Evolutionary conservation across 2,888 invertebrate species (phyloP), one percentile per base, ranked within the genome.

Genomic region (Epicampocera succincta): DNA sequence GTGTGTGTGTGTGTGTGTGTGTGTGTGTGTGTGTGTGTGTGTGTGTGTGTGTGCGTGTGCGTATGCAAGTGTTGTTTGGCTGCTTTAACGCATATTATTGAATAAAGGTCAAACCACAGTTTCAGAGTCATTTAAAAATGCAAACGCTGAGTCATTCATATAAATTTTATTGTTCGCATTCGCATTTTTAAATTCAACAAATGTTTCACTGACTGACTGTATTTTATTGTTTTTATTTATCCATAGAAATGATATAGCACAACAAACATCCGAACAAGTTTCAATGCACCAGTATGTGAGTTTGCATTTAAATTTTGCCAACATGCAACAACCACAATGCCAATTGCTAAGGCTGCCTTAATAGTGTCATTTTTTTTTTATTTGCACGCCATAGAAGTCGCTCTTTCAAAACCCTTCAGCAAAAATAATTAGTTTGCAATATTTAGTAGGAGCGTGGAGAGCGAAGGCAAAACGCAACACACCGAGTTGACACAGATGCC

Each of bases 61-160:
- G n/a, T n/a, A n/a, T n/a, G 5, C 40, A 25, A 21, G n/a, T 50
- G 38, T 17, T n/a, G n/a, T n/a, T n/a, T n/a, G 15, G 19, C 11
- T 38, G n/a, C 54, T 19, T 29, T 19, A 13, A 52, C 33, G 48
- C 69, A 71, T 63, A 72, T 19, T 19, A 38, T 54, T 17, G 42
- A 56, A 73, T 63, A 48, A 40, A 66, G 75, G 66, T 66, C 72
- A 73, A 68, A 68, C 73, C 79, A 29, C 79, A 79, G 58, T 73
- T 79, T 50, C 44, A 69, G 38, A 61, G 46, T 68, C 46, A 69
- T 77, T 56, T 63, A 56, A 69, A 63, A 40, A 8, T 44, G 50
- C 21, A 54, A 68, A 25, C 42, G 38, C 25, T 52, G 66, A 52
- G 25, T 17, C 40, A 63, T 56, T 58, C 19, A 56, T 33, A 66